phyloP scores from a whole-genome alignment of 2,797 vertebrate genomes.

The Sphaeramia orbicularis region DNA sequence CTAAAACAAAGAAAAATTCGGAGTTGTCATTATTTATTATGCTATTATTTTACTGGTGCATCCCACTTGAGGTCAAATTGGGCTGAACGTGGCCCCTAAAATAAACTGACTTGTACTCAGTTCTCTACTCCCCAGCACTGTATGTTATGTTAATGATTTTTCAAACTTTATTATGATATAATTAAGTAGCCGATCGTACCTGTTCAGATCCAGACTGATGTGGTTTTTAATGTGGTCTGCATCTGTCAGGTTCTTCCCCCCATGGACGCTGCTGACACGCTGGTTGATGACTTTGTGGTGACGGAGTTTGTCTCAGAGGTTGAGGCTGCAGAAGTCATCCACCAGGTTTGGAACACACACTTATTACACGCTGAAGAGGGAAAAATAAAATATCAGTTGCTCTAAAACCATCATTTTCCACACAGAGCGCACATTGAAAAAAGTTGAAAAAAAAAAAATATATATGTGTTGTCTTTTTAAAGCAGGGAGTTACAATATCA shows the following conservation, averaged over 20 bases:
- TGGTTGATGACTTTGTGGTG: conserved; percentile 69
- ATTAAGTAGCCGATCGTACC: not conserved
- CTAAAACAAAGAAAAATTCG: too few species aligned
- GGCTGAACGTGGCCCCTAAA: too few species aligned
- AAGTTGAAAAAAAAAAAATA: too few species aligned
- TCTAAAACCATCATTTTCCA: too few species aligned
- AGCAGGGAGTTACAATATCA: too few species aligned
- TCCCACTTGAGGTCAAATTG: too few species aligned
- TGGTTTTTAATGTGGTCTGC: not conserved
- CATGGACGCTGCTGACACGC: conserved; percentile 36
- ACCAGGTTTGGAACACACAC: conserved; percentile 56
- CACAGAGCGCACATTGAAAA: too few species aligned
- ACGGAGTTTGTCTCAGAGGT: conserved; percentile 62
- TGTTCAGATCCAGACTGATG: not conserved
- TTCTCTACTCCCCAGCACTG: not conserved
- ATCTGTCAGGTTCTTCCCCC: conserved; percentile 13
- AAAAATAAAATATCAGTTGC: too few species aligned
- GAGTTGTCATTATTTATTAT: too few species aligned
- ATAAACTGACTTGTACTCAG: too few species aligned
- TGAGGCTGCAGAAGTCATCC: conserved; percentile 45
- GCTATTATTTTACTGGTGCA: too few species aligned
- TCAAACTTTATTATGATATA: not conserved
- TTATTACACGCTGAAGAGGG: not conserved
- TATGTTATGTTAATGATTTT: not conserved
- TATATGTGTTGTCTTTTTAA: too few species aligned